These are phyloP conservation scores for Apotomis betuletana DNA, from an alignment of 2,888 invertebrate genomes.

Conservation along the genomic window DNA sequence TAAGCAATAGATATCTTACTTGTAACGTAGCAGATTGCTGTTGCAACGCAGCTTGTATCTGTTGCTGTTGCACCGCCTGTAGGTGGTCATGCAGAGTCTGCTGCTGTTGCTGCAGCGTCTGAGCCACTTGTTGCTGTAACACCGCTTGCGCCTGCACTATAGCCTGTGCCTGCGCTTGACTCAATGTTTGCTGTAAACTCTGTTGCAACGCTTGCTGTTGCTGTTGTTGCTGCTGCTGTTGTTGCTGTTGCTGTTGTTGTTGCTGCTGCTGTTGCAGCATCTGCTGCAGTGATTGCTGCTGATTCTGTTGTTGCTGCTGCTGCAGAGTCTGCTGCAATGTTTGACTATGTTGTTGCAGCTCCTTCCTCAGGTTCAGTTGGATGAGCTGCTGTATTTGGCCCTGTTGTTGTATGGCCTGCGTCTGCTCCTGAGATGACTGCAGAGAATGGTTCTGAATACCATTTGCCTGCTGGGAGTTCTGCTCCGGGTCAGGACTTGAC, in stretches of 20 bases:
- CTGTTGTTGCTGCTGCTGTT: conserved; percentile 63
- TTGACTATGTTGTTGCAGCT: conserved; percentile 60
- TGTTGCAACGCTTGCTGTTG: conserved; percentile 64
- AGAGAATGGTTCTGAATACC: conserved; percentile 70
- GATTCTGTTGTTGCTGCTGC: conserved; percentile 61
- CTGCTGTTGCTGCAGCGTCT: conserved; percentile 76
- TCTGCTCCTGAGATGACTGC: conserved; percentile 74
- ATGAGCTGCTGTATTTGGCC: conserved; percentile 56
- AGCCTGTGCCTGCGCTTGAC: conserved; percentile 77
- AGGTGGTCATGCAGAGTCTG: conserved; percentile 76
- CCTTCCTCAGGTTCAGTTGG: conserved; percentile 51
- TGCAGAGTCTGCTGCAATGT: conserved; percentile 53
- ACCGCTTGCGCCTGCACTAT: conserved; percentile 76
- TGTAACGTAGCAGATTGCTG: conserved; percentile 77
- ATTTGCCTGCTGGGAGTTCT: conserved; percentile 77
- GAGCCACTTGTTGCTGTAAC: conserved; percentile 76
- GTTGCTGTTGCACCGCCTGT: conserved; percentile 78
- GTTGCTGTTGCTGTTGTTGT: conserved; percentile 55
- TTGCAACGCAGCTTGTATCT: conserved; percentile 78
- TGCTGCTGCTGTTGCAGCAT: conserved; percentile 61
- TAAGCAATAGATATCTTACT: conserved; percentile 51
- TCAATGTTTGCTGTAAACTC: conserved; percentile 70
- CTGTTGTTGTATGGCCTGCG: conserved; percentile 55
- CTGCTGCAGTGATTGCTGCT: conserved; percentile 63
- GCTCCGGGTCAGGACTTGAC: conserved; percentile 74